Conservation (phyloP, 2,797 vertebrate genomes). For the Podarcis siculus region DNA sequence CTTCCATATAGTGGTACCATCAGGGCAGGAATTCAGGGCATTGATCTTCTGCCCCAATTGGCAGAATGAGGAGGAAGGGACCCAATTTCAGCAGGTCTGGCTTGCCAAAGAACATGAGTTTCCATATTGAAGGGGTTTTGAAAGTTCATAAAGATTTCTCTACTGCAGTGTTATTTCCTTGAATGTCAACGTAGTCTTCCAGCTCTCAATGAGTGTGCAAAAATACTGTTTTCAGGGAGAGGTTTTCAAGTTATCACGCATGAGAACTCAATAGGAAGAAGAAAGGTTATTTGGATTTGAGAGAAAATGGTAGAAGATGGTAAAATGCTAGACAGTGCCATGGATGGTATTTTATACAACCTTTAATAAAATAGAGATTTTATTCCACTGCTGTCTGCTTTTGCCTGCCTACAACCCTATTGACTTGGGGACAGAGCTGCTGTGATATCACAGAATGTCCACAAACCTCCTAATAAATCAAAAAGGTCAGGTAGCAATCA, state of each 20-base stretch:
- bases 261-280: neutral
- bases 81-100: neutral
- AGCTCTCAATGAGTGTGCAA: neutral
- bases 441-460: neutral
- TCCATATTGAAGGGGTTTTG: neutral
- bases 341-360: neutral
- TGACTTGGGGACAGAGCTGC: neutral
- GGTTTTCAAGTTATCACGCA: neutral
- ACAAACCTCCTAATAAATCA: neutral
- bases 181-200: neutral
- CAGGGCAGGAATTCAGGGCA: no score
- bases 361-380: neutral
- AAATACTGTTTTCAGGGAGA: slow-evolving; percentile 1
- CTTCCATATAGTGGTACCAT: no score
- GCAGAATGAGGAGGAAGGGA: neutral
- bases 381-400: neutral
- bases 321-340: neutral
- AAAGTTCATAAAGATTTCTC: neutral
- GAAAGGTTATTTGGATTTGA: slow-evolving; percentile 25
- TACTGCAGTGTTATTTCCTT: neutral
- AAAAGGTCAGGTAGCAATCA: neutral
- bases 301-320: neutral
- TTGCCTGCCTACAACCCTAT: neutral
- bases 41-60: no score
- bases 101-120: neutral